phyloP scores from a whole-genome alignment of 2,888 invertebrate species.

The Molanna angustata region DNA sequence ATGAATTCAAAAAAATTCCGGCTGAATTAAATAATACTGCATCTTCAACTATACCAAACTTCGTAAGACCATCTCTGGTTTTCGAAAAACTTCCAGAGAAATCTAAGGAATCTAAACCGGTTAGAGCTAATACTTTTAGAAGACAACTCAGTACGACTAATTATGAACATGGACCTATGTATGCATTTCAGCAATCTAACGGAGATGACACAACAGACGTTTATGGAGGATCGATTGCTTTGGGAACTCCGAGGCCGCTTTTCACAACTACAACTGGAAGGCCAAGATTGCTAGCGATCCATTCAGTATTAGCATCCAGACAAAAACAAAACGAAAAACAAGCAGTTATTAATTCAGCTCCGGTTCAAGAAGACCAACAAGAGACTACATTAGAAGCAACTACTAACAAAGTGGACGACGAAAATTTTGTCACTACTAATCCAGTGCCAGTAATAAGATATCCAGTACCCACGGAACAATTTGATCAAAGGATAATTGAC shows the following conservation, averaged over 20 bases:
- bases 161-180: slow-evolving; percentile 54
- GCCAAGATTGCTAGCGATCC: slow-evolving; percentile 55
- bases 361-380: slow-evolving; percentile 46
- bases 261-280: slow-evolving; percentile 63
- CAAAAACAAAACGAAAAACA: slow-evolving; percentile 42
- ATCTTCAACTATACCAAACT: slow-evolving; percentile 41
- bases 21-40: slow-evolving; percentile 15
- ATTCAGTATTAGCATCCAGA: slow-evolving; percentile 50
- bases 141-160: slow-evolving; percentile 61
- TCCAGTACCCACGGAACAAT: slow-evolving; percentile 45
- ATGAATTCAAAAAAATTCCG: slow-evolving; percentile 19
- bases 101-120: slow-evolving; percentile 42
- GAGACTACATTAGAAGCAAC: slow-evolving; percentile 54
- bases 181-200: slow-evolving; percentile 56
- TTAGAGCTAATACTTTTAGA: slow-evolving; percentile 59
- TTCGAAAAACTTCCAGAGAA: slow-evolving; percentile 52
- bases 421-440: slow-evolving; percentile 52
- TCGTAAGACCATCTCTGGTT: slow-evolving; percentile 52
- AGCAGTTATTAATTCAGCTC: slow-evolving; percentile 26
- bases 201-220: slow-evolving; percentile 68
- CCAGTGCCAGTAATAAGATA: slow-evolving; percentile 57
- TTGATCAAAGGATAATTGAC: slow-evolving; percentile 45
- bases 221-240: slow-evolving; percentile 63
- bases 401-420: slow-evolving; percentile 52
- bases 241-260: slow-evolving; percentile 62